Conservation (phyloP, 2,888 invertebrate genomes). For the Rhodophaea formosa region DNA sequence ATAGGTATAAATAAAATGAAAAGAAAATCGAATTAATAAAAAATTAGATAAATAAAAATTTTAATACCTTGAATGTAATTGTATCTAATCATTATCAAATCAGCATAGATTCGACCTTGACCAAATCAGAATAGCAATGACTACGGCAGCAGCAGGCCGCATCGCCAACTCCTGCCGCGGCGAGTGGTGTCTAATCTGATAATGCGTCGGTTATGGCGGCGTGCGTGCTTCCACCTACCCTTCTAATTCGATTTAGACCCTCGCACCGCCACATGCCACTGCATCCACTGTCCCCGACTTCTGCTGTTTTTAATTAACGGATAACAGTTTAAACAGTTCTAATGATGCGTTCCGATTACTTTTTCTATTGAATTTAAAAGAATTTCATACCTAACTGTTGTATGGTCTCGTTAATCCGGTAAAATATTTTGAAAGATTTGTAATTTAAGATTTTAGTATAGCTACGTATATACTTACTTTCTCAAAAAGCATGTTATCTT, state of each 20-base stretch:
- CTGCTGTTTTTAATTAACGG: slow-evolving; percentile 35
- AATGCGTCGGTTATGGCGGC: slow-evolving; percentile 56
- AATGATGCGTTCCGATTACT: slow-evolving; percentile 6
- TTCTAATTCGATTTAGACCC: slow-evolving; percentile 56
- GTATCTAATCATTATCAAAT: too few relatives aligned
- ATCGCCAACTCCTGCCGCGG: slow-evolving; percentile 26
- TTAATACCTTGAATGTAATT: too few relatives aligned
- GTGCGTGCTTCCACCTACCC: slow-evolving; percentile 45
- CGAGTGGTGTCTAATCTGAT: slow-evolving; percentile 46
- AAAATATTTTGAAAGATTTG: too few relatives aligned
- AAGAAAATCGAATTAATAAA: too few relatives aligned
- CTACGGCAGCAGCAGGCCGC: slow-evolving; percentile 32
- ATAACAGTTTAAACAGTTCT: slow-evolving; percentile 19
- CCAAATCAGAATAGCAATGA: slow-evolving; percentile 24
- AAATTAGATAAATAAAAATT: too few relatives aligned
- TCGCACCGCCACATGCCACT: slow-evolving; percentile 46
- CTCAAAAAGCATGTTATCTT: too few relatives aligned
- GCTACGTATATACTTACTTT: too few relatives aligned
- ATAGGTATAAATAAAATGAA: too few relatives aligned
- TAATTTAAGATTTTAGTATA: too few relatives aligned
- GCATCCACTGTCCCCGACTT: slow-evolving; percentile 23
- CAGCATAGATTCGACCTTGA: slow-evolving; percentile 19
- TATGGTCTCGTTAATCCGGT: too few relatives aligned
- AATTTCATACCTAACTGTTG: too few relatives aligned
- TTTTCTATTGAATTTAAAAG: not conserved